Evolutionary conservation across 1,140 invertebrate species (phyloP).

Genomic region (Trichonephila clavata): DNA sequence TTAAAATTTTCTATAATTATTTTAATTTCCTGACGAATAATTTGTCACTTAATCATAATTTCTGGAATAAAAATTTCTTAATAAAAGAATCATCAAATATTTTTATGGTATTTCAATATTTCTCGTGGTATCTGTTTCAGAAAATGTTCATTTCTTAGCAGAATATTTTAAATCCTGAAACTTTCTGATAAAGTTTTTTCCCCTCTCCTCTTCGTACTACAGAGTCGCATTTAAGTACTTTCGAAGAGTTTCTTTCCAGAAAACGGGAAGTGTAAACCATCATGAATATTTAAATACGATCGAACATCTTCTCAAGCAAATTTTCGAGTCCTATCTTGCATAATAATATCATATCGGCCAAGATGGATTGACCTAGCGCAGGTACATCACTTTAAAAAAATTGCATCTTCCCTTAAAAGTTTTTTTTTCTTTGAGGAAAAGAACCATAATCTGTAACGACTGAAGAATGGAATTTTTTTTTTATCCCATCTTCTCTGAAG

Average conservation of each 20-base stretch:
- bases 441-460: constrained; percentile 19
- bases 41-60: too few species aligned
- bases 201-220: background rate
- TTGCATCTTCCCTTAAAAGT: background rate
- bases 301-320: constrained; percentile 27
- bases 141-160: too few species aligned
- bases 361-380: constrained; percentile 34
- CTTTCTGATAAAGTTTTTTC: too few species aligned
- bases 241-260: background rate
- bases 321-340: constrained; percentile 28
- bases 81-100: too few species aligned
- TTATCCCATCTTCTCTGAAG: background rate
- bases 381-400: constrained; percentile 29
- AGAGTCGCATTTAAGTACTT: background rate
- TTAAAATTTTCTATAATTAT: too few species aligned
- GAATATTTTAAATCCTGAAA: too few species aligned
- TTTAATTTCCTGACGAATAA: too few species aligned
- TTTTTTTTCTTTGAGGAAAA: background rate
- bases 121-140: too few species aligned
- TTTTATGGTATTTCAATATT: too few species aligned
- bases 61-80: too few species aligned
- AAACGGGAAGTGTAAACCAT: constrained; percentile 34
- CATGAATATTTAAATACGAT: constrained; percentile 49
- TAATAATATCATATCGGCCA: constrained; percentile 43
- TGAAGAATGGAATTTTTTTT: constrained; percentile 12